phyloP scores from a whole-genome alignment of 2,113 vertebrate species.

The Recurvirostra avosetta region DNA sequence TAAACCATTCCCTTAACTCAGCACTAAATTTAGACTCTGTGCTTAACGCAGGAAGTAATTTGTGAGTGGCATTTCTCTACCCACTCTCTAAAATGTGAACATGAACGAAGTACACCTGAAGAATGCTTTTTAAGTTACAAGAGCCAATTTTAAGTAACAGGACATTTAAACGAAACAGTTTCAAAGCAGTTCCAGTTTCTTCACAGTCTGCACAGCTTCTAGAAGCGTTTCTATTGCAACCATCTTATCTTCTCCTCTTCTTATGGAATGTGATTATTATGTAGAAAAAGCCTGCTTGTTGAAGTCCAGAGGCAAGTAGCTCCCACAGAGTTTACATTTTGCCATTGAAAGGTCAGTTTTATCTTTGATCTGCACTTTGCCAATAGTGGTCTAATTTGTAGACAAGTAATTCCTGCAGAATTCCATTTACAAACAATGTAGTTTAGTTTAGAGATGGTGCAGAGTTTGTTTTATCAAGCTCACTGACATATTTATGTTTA shows the following conservation, averaged over 20 bases:
- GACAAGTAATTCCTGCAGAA: neutral
- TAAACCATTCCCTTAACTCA: neutral
- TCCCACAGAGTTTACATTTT: neutral
- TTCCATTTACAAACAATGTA: neutral
- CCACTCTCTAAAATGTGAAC: neutral
- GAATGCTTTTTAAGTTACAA: neutral
- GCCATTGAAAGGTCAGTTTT: neutral
- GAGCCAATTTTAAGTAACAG: neutral
- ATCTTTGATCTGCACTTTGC: constrained; percentile 12
- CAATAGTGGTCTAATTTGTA: neutral
- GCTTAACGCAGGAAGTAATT: neutral
- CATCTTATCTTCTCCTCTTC: neutral
- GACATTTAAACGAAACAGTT: neutral
- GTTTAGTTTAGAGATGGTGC: constrained; percentile 6
- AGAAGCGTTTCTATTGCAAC: neutral
- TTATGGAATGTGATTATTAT: neutral
- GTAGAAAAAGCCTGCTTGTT: neutral
- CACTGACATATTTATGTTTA: constrained; percentile 30
- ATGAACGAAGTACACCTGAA: constrained; percentile 13
- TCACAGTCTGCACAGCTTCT: neutral
- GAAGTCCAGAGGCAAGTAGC: neutral
- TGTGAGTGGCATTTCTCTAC: neutral
- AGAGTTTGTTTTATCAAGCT: constrained; percentile 24
- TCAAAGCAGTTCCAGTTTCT: neutral
- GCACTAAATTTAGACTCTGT: neutral